Evolutionary conservation across 1,140 invertebrate species (phyloP).

Genomic region (Leptinotarsa undecemlineata): DNA sequence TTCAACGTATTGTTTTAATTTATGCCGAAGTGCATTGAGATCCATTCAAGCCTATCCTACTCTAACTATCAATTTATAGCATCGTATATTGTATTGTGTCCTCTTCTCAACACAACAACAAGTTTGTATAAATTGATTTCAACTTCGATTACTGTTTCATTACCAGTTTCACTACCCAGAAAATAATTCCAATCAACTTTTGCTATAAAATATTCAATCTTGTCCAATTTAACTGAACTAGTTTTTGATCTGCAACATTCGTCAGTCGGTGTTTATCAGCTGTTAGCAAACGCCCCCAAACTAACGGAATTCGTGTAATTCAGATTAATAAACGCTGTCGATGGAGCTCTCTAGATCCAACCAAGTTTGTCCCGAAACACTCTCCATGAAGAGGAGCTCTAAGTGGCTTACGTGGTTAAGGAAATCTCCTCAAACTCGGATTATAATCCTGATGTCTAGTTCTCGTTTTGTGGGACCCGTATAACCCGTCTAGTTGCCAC

Average conservation of each 20-base stretch:
- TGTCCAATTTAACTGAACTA: too few species aligned
- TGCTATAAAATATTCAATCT: too few species aligned
- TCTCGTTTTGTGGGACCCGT: constrained; percentile 1
- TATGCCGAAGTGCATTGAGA: too few species aligned
- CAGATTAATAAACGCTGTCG: constrained; percentile 22
- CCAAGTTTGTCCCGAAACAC: constrained; percentile 17
- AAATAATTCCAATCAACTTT: too few species aligned
- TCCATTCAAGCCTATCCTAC: too few species aligned
- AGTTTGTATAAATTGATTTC: too few species aligned
- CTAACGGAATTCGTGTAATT: constrained; percentile 8
- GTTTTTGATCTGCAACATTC: neutral
- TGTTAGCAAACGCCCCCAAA: constrained; percentile 1
- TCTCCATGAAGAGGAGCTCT: constrained; percentile 12
- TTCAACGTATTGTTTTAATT: too few species aligned
- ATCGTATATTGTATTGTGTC: too few species aligned
- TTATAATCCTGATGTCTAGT: constrained; percentile 22
- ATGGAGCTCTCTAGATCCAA: constrained; percentile 17
- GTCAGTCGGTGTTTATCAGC: neutral
- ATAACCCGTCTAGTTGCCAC: constrained; percentile 11
- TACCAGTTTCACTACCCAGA: too few species aligned
- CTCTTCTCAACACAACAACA: too few species aligned
- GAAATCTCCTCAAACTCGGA: constrained; percentile 23
- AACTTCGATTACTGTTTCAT: too few species aligned
- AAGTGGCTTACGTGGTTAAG: constrained; percentile 22
- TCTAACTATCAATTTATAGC: too few species aligned